Evolutionary conservation across 2,113 vertebrate species (phyloP).

Genomic region (Dromaius novaehollandiae): DNA sequence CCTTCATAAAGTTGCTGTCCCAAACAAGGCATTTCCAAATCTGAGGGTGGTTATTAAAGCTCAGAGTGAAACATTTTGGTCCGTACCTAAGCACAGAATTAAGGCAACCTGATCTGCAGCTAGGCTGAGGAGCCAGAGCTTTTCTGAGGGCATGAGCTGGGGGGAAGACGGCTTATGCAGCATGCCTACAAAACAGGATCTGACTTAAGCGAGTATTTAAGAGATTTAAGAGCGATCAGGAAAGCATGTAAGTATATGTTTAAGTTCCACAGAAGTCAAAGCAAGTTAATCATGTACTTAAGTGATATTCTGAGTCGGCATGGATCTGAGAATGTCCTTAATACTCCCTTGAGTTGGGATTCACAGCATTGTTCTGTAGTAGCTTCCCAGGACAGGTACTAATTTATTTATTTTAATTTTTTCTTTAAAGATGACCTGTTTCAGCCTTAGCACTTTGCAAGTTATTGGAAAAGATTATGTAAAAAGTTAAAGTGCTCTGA

Average conservation of each 20-base stretch:
- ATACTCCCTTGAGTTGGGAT: neutral
- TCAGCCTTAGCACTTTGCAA: neutral
- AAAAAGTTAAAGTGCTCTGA: neutral
- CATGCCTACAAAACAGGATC: neutral
- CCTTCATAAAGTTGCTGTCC: neutral
- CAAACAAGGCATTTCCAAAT: neutral
- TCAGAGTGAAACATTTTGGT: neutral
- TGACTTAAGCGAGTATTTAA: conserved; percentile 40
- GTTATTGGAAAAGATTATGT: neutral
- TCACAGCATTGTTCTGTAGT: neutral
- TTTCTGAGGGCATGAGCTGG: neutral
- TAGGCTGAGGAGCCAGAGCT: neutral
- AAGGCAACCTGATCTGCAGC: neutral
- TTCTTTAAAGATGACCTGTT: neutral
- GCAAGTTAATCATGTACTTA: conserved; percentile 48
- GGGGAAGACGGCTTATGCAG: neutral
- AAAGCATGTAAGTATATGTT: neutral
- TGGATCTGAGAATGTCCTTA: neutral
- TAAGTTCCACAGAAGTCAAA: conserved; percentile 19
- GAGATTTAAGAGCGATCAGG: neutral
- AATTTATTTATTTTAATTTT: neutral
- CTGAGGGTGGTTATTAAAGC: neutral
- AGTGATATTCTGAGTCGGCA: conserved; percentile 32
- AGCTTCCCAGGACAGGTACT: neutral
- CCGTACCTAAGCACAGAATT: neutral